These are phyloP conservation scores for Lasioglossum villosulum DNA, from an alignment of 2,888 invertebrate genomes.

Conservation along the genomic window DNA sequence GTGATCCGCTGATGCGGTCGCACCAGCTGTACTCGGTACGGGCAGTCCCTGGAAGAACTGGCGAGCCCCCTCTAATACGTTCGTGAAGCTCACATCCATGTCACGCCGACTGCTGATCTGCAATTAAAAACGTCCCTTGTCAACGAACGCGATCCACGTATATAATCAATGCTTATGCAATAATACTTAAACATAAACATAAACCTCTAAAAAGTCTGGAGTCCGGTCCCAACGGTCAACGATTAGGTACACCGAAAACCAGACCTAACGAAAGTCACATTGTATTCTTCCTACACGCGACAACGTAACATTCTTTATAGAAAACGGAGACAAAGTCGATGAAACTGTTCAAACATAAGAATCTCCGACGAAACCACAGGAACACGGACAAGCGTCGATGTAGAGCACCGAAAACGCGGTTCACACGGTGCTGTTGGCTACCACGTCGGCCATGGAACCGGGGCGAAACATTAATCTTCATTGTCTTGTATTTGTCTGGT, in stretches of 20 bases:
- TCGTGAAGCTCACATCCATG: conserved; percentile 92
- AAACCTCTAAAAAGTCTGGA: too few relatives aligned
- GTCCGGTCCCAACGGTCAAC: too few relatives aligned
- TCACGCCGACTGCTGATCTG: conserved; percentile 85
- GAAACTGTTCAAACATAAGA: background rate
- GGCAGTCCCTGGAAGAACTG: conserved; percentile 94
- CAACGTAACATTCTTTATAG: background rate
- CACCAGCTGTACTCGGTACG: conserved; percentile 86
- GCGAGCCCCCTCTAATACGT: conserved; percentile 93
- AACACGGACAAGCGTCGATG: conserved; percentile 15
- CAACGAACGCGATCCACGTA: background rate
- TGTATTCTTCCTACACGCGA: too few relatives aligned
- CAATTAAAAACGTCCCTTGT: conserved; percentile 52
- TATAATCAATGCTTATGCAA: background rate
- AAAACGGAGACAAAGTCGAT: background rate
- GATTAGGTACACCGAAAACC: background rate
- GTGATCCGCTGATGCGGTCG: conserved; percentile 76
- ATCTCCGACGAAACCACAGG: background rate
- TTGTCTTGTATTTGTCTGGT: conserved; percentile 80
- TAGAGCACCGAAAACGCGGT: conserved; percentile 56
- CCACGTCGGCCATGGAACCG: conserved; percentile 51
- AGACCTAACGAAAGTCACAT: background rate
- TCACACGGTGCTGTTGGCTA: conserved; percentile 59
- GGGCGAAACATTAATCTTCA: conserved; percentile 79
- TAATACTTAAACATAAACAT: background rate